A percentile compares a stretch with the other conserved stretches of the same genome.
Conservation (phyloP, 2,113 vertebrate species). For the Anolis sagrei region DNA sequence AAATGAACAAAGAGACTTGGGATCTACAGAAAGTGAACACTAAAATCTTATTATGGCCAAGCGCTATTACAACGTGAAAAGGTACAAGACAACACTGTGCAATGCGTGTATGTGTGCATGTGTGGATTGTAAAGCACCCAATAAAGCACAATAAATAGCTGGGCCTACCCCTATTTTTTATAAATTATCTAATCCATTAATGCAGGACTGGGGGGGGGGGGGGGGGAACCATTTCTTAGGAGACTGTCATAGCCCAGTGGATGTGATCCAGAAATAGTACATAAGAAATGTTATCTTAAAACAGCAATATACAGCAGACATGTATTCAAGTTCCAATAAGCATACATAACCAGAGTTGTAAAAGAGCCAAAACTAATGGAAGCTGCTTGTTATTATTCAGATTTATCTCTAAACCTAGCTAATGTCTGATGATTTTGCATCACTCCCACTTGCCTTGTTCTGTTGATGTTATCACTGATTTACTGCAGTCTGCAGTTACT, state of each 20-base stretch:
- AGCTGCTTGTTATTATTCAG: constrained; percentile 52
- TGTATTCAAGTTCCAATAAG: constrained; percentile 49
- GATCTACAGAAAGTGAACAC: constrained; percentile 46
- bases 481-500: constrained; percentile 51
- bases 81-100: constrained; percentile 51
- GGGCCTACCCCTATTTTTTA: constrained; percentile 25
- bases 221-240: constrained; percentile 33
- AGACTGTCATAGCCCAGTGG: constrained; percentile 37
- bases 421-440: constrained; percentile 50
- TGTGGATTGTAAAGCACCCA: not conserved
- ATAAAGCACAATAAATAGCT: not conserved
- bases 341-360: constrained; percentile 45
- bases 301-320: constrained; percentile 64
- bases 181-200: constrained; percentile 1
- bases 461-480: constrained; percentile 33
- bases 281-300: constrained; percentile 57
- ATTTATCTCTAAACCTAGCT: constrained; percentile 49
- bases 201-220: not conserved
- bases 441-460: constrained; percentile 52
- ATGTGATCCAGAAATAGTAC: constrained; percentile 61
- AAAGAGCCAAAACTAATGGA: constrained; percentile 56
- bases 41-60: constrained; percentile 55
- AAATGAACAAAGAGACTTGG: constrained; percentile 50
- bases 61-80: not conserved
- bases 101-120: too few species aligned